Percentiles rank a stretch among this genome's conserved stretches.
Evolutionary conservation across 2,797 vertebrate species (phyloP).

Genomic region (Rhabdophis nuchalis): DNA sequence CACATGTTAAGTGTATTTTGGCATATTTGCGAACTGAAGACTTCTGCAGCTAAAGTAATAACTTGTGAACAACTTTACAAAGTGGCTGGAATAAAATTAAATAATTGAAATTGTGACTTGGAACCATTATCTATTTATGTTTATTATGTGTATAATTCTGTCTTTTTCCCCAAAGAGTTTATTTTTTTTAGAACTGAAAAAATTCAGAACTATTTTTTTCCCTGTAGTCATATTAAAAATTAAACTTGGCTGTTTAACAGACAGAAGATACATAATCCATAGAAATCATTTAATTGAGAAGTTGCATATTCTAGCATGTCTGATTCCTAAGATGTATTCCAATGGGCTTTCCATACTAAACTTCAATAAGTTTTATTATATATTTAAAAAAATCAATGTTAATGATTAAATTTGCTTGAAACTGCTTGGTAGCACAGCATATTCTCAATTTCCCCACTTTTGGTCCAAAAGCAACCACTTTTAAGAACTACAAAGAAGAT

Average conservation of each 20-base stretch:
- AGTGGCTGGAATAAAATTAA: fast-evolving
- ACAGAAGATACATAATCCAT: not conserved
- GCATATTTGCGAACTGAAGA: not conserved
- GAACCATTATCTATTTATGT: fast-evolving
- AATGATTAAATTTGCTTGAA: constrained; percentile 5
- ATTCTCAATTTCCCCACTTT: not conserved
- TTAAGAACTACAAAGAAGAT: not conserved
- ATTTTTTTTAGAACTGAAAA: not conserved
- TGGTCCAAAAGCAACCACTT: constrained; percentile 19
- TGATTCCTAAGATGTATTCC: constrained; percentile 19
- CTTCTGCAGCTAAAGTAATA: not conserved
- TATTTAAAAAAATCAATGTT: constrained; percentile 11
- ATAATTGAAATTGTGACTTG: not conserved
- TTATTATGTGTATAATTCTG: not conserved
- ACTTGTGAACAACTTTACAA: not conserved
- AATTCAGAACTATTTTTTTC: not conserved
- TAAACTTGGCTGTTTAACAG: not conserved
- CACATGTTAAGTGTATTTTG: not conserved
- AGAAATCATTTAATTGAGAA: not conserved
- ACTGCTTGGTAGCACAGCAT: not conserved
- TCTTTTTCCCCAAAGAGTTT: not conserved
- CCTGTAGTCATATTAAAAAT: not conserved
- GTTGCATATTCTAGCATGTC: constrained; percentile 20
- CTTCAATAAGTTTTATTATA: constrained; percentile 28
- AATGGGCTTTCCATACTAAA: constrained; percentile 33